Evolutionary conservation across 2,797 vertebrate genomes (phyloP), one percentile per base, ranked within the genome.

Genomic region (Sebastes steindachneri): DNA sequence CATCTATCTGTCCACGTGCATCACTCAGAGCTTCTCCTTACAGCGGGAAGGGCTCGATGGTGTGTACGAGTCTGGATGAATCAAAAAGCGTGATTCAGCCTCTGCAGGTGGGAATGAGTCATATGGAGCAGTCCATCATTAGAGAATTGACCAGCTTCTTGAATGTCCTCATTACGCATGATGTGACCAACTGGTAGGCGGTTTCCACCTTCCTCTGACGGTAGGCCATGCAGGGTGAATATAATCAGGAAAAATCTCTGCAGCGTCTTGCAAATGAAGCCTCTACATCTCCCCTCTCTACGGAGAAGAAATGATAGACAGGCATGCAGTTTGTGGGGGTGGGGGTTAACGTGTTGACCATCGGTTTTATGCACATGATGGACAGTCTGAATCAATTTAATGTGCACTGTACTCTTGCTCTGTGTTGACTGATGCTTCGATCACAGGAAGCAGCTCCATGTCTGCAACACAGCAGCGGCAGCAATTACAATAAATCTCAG

Each of bases 401-500:
- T 62, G 68, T 35, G 73, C 63, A 15, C 74, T 51, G 80, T 17
- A 64, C 51, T 65, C 55, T 70, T 59, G 69, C 21, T 33, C 72
- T 53, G 65, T 72, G 54, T 66, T 82, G 84, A 90, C 85, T 85
- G 89, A 85, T 33, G 80, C 71, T 77, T 83, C 9, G 68, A 91
- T 89, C 85, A 90, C 85, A 84, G 72, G 60, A 75, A 82, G 79
- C 79, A 65, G 84, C 83, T 84, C 75, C 45, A 14, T 68, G 77
- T 83, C 84, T 80, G 72, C 87, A 87, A 77, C 67, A 58, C 1
- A 71, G 65, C 86, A 85, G 60, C 64, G 64, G 85, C 82, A 80
- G 79, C 87, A 80, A 85, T 90, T 77, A 86, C 77, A 79, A 79
- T 86, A 80, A 89, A 87, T 86, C 68, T 91, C 69, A 63, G 65